These are phyloP conservation scores for Oscheius myriophilus DNA, from an alignment of 2,888 invertebrate genomes.

Conservation along the genomic window DNA sequence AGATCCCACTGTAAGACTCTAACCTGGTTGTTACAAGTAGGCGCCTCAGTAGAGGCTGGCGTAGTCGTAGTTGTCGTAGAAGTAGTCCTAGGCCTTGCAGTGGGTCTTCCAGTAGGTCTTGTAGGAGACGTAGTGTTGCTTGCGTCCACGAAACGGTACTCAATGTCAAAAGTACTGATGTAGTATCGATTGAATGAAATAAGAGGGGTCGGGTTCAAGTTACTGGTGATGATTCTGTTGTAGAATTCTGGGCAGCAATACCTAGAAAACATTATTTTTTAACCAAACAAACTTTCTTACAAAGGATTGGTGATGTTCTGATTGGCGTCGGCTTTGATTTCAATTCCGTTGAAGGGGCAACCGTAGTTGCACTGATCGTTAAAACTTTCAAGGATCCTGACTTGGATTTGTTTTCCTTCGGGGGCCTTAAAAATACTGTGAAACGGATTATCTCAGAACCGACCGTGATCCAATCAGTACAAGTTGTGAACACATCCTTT, in stretches of 20 bases:
- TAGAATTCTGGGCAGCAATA: constrained; percentile 11
- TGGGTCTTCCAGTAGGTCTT: no score
- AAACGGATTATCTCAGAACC: not conserved
- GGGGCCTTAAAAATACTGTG: constrained; percentile 36
- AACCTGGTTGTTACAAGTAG: no score
- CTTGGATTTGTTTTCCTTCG: constrained; percentile 35
- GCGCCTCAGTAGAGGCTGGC: no score
- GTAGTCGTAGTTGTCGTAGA: no score
- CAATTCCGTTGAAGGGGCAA: constrained; percentile 44
- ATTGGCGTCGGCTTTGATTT: constrained; percentile 18
- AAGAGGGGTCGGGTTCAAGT: constrained; percentile 9
- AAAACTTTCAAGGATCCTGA: constrained; percentile 31
- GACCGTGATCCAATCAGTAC: constrained; percentile 19
- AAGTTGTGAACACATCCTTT: constrained; percentile 29
- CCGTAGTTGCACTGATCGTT: constrained; percentile 44
- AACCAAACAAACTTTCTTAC: not conserved
- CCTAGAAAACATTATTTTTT: not conserved
- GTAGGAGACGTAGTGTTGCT: no score
- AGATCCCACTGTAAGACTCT: no score
- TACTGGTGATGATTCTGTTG: not conserved
- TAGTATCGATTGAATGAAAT: constrained; percentile 1
- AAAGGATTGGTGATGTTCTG: constrained; percentile 13
- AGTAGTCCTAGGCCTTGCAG: no score
- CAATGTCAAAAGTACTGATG: not conserved
- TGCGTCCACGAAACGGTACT: not conserved